Conservation (phyloP, 2,113 vertebrate genomes). For the Chamaea fasciata region DNA sequence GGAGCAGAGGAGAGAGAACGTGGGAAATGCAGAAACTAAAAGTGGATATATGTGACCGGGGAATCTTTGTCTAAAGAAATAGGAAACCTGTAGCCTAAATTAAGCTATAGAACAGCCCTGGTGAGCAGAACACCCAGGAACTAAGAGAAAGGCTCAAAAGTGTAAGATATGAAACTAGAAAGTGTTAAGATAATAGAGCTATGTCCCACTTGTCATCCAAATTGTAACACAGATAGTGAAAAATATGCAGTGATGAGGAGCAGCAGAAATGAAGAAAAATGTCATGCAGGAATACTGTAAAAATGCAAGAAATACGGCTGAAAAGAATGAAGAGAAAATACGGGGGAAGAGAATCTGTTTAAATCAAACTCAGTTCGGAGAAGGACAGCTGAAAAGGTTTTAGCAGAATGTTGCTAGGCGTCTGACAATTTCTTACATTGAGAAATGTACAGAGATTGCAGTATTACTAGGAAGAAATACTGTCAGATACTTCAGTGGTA, state of each 20-base stretch:
- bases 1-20: background rate
- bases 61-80: background rate
- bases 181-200: background rate
- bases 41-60: background rate
- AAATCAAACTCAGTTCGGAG: background rate
- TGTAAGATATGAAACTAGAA: background rate
- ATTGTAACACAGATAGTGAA: background rate
- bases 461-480: background rate
- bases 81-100: background rate
- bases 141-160: background rate
- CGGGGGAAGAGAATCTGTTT: background rate
- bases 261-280: constrained; percentile 1
- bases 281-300: background rate
- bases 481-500: background rate
- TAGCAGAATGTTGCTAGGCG: background rate
- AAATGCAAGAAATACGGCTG: background rate
- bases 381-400: background rate
- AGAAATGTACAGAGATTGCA: background rate
- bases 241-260: background rate
- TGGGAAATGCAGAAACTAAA: background rate
- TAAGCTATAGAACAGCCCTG: background rate
- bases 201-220: background rate
- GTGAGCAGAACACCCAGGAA: background rate
- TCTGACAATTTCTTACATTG: background rate
- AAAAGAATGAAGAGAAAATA: background rate